Base-by-base conservation (phyloP, 2,888 invertebrate species). In the Watsonalla binaria region DNA sequence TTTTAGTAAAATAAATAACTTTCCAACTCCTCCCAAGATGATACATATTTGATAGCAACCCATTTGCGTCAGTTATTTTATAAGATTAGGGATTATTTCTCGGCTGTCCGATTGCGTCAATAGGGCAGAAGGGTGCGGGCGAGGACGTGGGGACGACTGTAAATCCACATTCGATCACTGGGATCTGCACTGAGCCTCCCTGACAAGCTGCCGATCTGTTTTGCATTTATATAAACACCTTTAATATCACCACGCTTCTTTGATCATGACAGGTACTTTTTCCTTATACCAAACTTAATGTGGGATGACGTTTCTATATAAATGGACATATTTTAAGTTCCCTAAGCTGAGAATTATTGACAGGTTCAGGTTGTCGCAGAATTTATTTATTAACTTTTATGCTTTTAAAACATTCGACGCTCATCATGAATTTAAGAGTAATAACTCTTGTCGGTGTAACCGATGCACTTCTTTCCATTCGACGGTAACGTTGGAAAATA, bases 161-260 rank as follows among this genome's bases (percentile, higher is more conserved):
- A 86, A 88, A 89, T 90, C 89, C 87, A 90, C 90, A 90, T 90
- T 90, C 89, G 87, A 90, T 90, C 89, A 87, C 80, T 68, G 78
- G 83, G 81, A 82, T 85, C 83, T 82, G 78, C 82, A 76, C 83
- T 87, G 88, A 90, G 86, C 83, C 86, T 85, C 87, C 82, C 84
- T 89, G 90, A 90, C 90, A 90, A 89, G 87, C 86, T 83, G 82
- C 83, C 84, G 88, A 88, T 83, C 90, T 90, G 86, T 82, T 90
- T 90, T 90, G 90, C 90, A 90, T 90, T 89, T 90, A 90, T 88
- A 90, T 90, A 90, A 90, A 90, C 88, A 90, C 84, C 82, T 85
- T 78, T 82, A 82, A 84, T 84, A 83, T 82, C 55, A 61, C 59
- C 57, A 78, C 74, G 80, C 64, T 68, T 70, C 70, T 66, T 70